Evolutionary conservation across 2,113 vertebrate species (phyloP).

Genomic region (Corythoichthys haematopterus): DNA sequence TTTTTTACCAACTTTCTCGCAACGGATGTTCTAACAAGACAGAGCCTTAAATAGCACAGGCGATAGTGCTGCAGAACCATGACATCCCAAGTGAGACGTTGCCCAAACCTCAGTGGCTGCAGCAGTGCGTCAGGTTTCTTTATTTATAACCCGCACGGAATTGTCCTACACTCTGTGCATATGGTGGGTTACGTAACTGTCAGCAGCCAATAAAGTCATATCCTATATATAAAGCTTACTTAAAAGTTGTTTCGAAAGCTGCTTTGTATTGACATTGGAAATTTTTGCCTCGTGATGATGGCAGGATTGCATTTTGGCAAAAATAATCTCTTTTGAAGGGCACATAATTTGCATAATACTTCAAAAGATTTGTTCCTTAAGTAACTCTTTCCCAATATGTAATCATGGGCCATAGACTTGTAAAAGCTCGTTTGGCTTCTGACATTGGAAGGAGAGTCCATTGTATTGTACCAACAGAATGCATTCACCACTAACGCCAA

Average conservation of each 20-base stretch:
- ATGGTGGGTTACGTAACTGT: constrained; percentile 63
- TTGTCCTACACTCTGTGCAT: constrained; percentile 66
- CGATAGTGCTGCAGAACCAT: constrained; percentile 65
- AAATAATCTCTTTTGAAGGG: background rate
- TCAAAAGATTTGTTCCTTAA: background rate
- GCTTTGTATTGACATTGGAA: constrained; percentile 38
- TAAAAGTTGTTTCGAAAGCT: constrained; percentile 48
- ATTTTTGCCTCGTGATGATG: constrained; percentile 16
- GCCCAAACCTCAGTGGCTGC: constrained; percentile 67
- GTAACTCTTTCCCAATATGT: background rate
- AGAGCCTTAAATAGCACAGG: constrained; percentile 66
- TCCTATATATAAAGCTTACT: constrained; percentile 46
- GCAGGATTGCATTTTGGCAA: background rate
- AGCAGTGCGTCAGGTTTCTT: constrained; percentile 66
- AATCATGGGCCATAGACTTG: background rate
- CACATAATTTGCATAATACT: background rate
- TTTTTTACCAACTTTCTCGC: constrained; percentile 40
- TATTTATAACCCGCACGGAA: constrained; percentile 65
- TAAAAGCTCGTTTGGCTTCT: background rate
- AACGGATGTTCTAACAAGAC: constrained; percentile 66
- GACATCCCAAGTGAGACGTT: constrained; percentile 68
- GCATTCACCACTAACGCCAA: constrained; percentile 15
- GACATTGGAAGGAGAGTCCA: background rate
- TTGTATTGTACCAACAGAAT: background rate
- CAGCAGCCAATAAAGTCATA: constrained; percentile 51